phyloP scores from a whole-genome alignment of 2,888 invertebrate genomes.

The Drosophila mimica region DNA sequence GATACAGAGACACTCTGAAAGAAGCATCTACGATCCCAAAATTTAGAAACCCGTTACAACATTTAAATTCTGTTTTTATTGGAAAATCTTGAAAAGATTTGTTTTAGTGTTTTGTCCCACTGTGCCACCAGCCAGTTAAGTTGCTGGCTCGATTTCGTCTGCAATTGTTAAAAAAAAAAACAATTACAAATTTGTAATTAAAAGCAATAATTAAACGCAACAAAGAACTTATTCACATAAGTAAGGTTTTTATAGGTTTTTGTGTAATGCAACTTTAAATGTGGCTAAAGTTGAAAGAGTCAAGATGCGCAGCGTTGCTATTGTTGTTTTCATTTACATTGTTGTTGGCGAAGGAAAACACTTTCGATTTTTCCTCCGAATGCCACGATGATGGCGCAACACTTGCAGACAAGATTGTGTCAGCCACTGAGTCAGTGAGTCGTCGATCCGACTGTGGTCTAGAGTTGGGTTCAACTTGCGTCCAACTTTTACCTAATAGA shows the following conservation, averaged over 20 bases:
- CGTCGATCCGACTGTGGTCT: conserved; percentile 10
- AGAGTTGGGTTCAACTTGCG: conserved; percentile 20
- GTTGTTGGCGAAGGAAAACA: conserved; percentile 34
- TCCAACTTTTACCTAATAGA: conserved; percentile 60
- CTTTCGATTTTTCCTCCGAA: conserved; percentile 52
- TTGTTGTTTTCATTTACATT: conserved; percentile 20
- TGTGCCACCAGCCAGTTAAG: conserved; percentile 22
- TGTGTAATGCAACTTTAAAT: conserved; percentile 28
- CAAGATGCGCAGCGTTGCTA: conserved; percentile 7
- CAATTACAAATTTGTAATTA: conserved; percentile 70
- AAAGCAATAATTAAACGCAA: conserved; percentile 44
- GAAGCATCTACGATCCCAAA: background rate
- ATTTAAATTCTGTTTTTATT: background rate
- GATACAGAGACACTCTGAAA: background rate
- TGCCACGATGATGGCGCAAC: conserved; percentile 42
- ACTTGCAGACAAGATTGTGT: conserved; percentile 22
- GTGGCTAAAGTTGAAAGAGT: conserved; percentile 15
- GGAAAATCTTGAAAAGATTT: background rate
- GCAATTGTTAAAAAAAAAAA: conserved; percentile 55
- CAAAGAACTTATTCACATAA: conserved; percentile 30
- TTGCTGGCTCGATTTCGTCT: conserved; percentile 51
- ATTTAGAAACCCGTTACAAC: background rate
- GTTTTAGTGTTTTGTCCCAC: conserved; percentile 12
- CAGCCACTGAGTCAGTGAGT: conserved; percentile 29
- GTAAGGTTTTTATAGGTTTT: background rate